phyloP scores from a whole-genome alignment of 53 echinoderm and acorn worm species.

The Mesocentrotus franciscanus region DNA sequence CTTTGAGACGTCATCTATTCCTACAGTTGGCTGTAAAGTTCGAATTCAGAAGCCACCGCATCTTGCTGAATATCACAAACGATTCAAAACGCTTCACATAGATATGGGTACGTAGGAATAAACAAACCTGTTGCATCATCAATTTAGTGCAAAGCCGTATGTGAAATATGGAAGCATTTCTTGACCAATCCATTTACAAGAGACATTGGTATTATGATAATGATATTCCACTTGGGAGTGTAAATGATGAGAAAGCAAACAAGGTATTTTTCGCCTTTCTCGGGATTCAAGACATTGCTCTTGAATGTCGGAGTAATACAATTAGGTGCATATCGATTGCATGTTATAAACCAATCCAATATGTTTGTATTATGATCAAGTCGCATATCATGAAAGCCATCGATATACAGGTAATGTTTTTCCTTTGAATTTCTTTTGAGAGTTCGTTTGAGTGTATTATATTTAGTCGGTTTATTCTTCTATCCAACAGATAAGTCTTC shows the following conservation, averaged over 20 bases:
- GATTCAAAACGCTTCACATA: too few relatives aligned
- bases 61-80: too few relatives aligned
- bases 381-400: not conserved
- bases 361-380: slow-evolving; percentile 4
- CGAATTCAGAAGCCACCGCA: too few relatives aligned
- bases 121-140: too few relatives aligned
- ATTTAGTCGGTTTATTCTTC: not conserved
- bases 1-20: too few relatives aligned
- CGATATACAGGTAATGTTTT: not conserved
- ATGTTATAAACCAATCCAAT: not conserved
- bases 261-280: not conserved
- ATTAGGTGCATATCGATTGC: not conserved
- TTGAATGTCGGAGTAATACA: not conserved
- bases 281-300: not conserved
- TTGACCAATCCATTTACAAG: too few relatives aligned
- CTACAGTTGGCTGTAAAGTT: too few relatives aligned
- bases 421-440: not conserved
- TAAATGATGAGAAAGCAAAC: not conserved
- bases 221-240: too few relatives aligned
- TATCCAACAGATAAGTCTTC: not conserved
- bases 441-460: not conserved
- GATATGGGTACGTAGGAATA: too few relatives aligned
- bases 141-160: too few relatives aligned
- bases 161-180: too few relatives aligned
- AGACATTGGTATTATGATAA: too few relatives aligned